Conservation (phyloP, 2,888 invertebrate species). For the Apamea sordens region DNA sequence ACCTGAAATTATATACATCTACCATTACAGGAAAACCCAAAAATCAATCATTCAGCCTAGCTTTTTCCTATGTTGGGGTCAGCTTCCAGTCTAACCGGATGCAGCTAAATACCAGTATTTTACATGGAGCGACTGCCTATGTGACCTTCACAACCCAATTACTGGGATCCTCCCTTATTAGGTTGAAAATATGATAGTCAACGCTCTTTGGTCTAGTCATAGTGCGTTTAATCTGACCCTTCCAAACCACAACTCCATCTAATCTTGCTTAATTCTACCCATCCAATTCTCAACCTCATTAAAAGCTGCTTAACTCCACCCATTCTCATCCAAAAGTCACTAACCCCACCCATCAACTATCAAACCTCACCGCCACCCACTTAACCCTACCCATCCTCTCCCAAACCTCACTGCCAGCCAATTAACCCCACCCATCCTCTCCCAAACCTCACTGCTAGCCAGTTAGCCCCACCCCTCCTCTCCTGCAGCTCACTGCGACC, state of each 20-base stretch:
- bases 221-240: too few relatives aligned
- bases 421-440: too few relatives aligned
- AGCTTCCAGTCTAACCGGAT: background rate
- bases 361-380: background rate
- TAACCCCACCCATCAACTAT: background rate
- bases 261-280: background rate
- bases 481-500: background rate
- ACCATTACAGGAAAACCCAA: background rate
- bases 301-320: background rate
- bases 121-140: too few relatives aligned
- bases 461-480: background rate
- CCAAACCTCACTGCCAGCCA: background rate
- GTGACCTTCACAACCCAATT: too few relatives aligned
- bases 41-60: too few relatives aligned
- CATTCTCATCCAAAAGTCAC: background rate
- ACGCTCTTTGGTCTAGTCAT: too few relatives aligned
- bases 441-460: background rate
- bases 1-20: conserved; percentile 25
- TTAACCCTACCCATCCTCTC: background rate
- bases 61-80: background rate
- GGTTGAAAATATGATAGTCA: too few relatives aligned
- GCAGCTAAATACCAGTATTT: too few relatives aligned
- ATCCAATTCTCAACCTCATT: background rate
- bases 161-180: too few relatives aligned
- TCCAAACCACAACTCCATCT: background rate